phyloP scores from a whole-genome alignment of 2,888 invertebrate genomes.

The Patella ulyssiponensis region DNA sequence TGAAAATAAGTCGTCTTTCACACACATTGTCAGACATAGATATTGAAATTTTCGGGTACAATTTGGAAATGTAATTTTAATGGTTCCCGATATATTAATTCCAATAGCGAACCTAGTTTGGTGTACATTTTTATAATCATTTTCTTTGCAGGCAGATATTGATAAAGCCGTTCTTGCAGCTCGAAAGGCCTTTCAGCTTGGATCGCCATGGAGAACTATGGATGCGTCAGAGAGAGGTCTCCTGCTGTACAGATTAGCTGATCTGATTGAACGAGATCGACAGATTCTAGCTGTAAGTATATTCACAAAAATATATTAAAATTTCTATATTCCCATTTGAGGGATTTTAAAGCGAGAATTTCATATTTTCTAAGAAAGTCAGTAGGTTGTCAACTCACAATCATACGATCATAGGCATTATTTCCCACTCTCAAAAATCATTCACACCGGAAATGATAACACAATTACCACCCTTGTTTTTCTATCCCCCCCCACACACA shows the following conservation, averaged over 20 bases:
- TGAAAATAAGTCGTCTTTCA: no score
- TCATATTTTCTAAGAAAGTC: no score
- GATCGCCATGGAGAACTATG: conserved; percentile 77
- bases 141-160: conserved; percentile 73
- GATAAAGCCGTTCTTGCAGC: conserved; percentile 76
- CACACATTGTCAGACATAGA: no score
- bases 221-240: conserved; percentile 88
- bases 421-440: no score
- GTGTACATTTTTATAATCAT: background rate
- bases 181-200: conserved; percentile 74
- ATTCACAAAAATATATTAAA: background rate
- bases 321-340: background rate
- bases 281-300: conserved; percentile 81
- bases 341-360: no score
- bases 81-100: background rate
- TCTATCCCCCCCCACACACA: no score
- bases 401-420: no score
- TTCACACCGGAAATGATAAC: no score
- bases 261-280: conserved; percentile 86
- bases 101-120: background rate
- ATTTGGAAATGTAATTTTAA: no score
- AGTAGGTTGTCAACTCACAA: no score
- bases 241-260: conserved; percentile 84
- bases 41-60: no score
- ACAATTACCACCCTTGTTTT: no score